Percentiles rank a stretch among this genome's conserved stretches.
Conservation (phyloP, 2,888 invertebrate genomes). For the Drosophila trichaetosa region DNA sequence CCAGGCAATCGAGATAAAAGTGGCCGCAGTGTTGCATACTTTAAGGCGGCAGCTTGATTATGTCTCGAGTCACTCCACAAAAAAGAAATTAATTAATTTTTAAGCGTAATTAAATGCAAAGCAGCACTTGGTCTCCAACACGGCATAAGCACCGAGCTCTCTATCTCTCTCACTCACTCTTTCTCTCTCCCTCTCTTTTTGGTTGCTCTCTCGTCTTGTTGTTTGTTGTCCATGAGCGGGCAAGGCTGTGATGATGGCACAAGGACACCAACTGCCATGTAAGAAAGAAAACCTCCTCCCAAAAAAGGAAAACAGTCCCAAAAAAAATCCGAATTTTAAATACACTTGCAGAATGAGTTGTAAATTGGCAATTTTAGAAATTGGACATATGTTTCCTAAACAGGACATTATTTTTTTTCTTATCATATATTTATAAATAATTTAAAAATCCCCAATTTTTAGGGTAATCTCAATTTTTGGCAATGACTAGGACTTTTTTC, state of each 20-base stretch:
- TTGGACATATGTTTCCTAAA: too few relatives aligned
- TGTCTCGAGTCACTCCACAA: slow-evolving; percentile 77
- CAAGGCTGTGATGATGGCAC: slow-evolving; percentile 17
- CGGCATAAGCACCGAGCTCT: slow-evolving; percentile 38
- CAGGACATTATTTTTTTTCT: too few relatives aligned
- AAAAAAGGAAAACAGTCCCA: slow-evolving; percentile 1
- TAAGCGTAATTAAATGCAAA: slow-evolving; percentile 80
- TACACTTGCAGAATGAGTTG: background rate
- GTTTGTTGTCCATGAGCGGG: background rate
- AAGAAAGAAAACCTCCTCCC: background rate
- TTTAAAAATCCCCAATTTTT: too few relatives aligned
- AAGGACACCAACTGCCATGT: slow-evolving; percentile 42
- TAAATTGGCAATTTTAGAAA: background rate
- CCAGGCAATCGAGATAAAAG: slow-evolving; percentile 64
- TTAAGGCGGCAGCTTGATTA: slow-evolving; percentile 72
- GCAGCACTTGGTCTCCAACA: slow-evolving; percentile 64
- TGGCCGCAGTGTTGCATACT: slow-evolving; percentile 69
- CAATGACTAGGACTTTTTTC: background rate
- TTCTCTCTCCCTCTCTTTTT: background rate
- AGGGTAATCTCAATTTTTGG: background rate
- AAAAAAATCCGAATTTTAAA: slow-evolving; percentile 6
- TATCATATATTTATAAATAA: background rate
- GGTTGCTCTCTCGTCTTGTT: background rate
- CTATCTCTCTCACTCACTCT: background rate
- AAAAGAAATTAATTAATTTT: slow-evolving; percentile 80